These are phyloP conservation scores for Darevskia mixta DNA, from an alignment of 2,797 vertebrate species.

Conservation along the genomic window DNA sequence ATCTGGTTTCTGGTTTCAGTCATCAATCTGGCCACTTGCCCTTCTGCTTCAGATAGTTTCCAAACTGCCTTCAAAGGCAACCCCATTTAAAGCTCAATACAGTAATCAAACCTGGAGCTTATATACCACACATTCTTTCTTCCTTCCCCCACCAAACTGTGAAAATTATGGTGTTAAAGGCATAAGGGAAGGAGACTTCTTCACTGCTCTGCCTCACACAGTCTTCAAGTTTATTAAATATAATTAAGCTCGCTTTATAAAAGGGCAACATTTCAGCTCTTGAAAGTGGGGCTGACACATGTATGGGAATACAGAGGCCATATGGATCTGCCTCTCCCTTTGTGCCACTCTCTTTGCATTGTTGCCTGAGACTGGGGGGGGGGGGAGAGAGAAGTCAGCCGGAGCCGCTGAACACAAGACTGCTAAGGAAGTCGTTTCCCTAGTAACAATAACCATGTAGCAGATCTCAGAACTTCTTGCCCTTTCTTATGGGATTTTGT, in stretches of 20 bases:
- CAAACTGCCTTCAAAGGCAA: no score
- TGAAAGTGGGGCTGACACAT: background rate
- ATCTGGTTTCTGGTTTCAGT: no score
- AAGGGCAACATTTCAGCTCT: slow-evolving; percentile 3
- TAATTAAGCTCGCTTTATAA: slow-evolving; percentile 10
- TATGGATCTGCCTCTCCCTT: slow-evolving; percentile 52
- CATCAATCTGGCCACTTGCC: no score
- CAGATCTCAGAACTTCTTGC: slow-evolving; percentile 71
- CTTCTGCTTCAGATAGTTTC: no score
- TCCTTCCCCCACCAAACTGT: background rate
- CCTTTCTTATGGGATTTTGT: slow-evolving; percentile 69
- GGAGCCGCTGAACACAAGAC: slow-evolving; percentile 75
- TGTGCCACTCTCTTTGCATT: slow-evolving; percentile 57
- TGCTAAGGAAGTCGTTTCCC: slow-evolving; percentile 80
- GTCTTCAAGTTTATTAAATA: background rate
- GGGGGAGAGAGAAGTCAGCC: slow-evolving; percentile 36
- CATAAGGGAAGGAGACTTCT: background rate
- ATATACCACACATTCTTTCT: no score
- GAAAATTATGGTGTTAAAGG: slow-evolving; percentile 3
- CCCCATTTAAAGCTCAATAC: no score
- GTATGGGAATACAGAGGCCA: slow-evolving; percentile 19
- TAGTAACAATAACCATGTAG: slow-evolving; percentile 79
- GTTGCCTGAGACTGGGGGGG: slow-evolving; percentile 37
- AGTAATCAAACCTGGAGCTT: no score
- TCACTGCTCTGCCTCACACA: background rate